Evolutionary conservation across 2,888 invertebrate genomes (phyloP).

Genomic region (Dryobota labecula): DNA sequence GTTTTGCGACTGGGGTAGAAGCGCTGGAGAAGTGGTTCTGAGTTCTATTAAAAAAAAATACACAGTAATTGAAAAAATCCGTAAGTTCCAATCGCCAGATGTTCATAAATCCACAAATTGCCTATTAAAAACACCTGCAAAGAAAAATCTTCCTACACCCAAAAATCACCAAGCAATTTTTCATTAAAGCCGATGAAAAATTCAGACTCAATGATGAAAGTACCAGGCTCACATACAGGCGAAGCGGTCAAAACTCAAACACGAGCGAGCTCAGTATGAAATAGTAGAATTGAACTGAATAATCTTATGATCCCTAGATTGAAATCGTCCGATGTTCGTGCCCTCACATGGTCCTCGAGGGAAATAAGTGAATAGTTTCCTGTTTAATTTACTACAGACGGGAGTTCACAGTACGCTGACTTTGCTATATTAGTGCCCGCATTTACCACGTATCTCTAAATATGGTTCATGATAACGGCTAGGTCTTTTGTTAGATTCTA

Average conservation of each 20-base stretch:
- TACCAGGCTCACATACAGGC: slow-evolving; percentile 46
- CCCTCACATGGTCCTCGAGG: slow-evolving; percentile 68
- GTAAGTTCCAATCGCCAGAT: neutral
- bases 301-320: slow-evolving; percentile 66
- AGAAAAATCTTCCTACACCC: neutral
- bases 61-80: neutral
- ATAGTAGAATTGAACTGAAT: slow-evolving; percentile 60
- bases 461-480: slow-evolving; percentile 56
- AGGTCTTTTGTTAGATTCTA: slow-evolving; percentile 53
- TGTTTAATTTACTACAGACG: slow-evolving; percentile 79
- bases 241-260: slow-evolving; percentile 53
- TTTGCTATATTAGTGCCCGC: slow-evolving; percentile 66
- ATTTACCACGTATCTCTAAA: slow-evolving; percentile 58
- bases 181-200: slow-evolving; percentile 28
- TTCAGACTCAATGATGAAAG: slow-evolving; percentile 24
- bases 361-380: slow-evolving; percentile 82
- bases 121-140: neutral
- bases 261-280: slow-evolving; percentile 47
- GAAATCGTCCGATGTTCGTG: slow-evolving; percentile 64
- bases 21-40: neutral
- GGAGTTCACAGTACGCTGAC: slow-evolving; percentile 64
- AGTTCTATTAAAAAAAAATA: no score
- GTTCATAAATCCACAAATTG: slow-evolving; percentile 1
- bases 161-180: slow-evolving; percentile 17
- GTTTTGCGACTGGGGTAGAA: neutral